Conservation (phyloP, 1,140 invertebrate species). For the Drosophila oshimai region DNA sequence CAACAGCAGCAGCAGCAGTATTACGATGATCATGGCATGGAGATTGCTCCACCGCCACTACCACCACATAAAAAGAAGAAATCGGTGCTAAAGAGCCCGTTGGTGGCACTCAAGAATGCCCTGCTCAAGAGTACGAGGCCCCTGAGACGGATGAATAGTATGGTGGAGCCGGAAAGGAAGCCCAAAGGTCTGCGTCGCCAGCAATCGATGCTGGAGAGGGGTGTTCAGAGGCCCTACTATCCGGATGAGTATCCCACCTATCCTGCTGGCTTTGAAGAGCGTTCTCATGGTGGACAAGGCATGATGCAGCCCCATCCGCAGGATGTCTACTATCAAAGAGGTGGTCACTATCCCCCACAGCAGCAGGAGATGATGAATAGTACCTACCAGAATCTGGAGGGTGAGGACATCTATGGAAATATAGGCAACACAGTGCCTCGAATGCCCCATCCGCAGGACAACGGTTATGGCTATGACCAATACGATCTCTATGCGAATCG, state of each 20-base stretch:
- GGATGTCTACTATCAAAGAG: constrained; percentile 56
- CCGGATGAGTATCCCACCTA: constrained; percentile 79
- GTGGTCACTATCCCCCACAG: constrained; percentile 41
- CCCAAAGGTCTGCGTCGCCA: constrained; percentile 70
- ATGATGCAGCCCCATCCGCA: constrained; percentile 25
- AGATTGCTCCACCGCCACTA: constrained; percentile 57
- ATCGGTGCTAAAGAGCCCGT: constrained; percentile 74
- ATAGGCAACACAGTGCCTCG: constrained; percentile 57
- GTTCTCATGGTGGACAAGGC: constrained; percentile 14
- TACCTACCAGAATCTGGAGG: constrained; percentile 79
- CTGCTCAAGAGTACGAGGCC: constrained; percentile 75
- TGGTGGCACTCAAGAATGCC: constrained; percentile 77
- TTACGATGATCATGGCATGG: constrained; percentile 65
- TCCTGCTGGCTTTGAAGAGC: constrained; percentile 64
- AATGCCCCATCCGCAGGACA: constrained; percentile 36
- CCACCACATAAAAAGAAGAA: constrained; percentile 79
- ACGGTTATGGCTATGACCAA: constrained; percentile 65
- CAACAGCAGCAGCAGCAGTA: constrained; percentile 52
- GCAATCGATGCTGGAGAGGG: constrained; percentile 80
- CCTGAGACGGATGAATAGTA: constrained; percentile 76
- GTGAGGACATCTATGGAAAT: constrained; percentile 79
- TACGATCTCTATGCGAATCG: constrained; percentile 82
- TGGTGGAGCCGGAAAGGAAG: constrained; percentile 77
- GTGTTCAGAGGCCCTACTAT: constrained; percentile 73
- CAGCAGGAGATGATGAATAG: constrained; percentile 75